phyloP scores from a whole-genome alignment of 2,888 invertebrate genomes.

The Notodonta ziczac region DNA sequence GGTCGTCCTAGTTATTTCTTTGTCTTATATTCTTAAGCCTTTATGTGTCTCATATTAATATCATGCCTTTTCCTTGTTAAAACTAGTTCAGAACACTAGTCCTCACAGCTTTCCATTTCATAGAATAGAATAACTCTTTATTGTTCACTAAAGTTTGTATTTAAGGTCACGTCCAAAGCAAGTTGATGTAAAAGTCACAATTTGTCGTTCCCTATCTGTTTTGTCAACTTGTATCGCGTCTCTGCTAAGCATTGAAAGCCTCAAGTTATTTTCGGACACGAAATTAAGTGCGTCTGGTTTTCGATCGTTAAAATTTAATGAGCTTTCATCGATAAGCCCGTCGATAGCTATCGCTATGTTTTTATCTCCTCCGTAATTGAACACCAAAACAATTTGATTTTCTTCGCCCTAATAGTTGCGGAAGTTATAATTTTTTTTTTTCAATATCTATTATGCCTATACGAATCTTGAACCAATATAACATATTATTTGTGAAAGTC shows the following conservation, averaged over 20 bases:
- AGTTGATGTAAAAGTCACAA: too few species aligned
- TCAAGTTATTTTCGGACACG: constrained; percentile 14
- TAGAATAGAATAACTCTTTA: too few species aligned
- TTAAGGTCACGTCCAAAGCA: too few species aligned
- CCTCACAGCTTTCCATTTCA: not conserved
- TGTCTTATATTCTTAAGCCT: too few species aligned
- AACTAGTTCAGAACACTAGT: too few species aligned
- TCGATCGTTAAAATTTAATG: constrained; percentile 13
- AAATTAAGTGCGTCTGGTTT: constrained; percentile 15
- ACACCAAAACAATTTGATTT: constrained; percentile 5
- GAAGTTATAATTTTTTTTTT: too few species aligned
- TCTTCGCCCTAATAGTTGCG: not conserved
- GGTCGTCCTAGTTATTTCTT: not conserved
- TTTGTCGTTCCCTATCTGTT: not conserved
- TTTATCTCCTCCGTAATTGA: constrained; percentile 8
- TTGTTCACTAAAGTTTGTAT: too few species aligned
- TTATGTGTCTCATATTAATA: too few species aligned
- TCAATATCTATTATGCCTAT: too few species aligned
- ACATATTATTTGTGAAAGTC: too few species aligned
- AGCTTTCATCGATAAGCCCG: constrained; percentile 11
- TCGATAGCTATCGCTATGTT: constrained; percentile 11
- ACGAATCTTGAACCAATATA: too few species aligned
- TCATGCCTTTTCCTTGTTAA: too few species aligned
- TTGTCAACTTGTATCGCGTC: constrained; percentile 1
- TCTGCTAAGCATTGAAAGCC: constrained; percentile 7